These are phyloP conservation scores for Chelonus insularis DNA, from an alignment of 1,140 invertebrate species.

Conservation along the genomic window DNA sequence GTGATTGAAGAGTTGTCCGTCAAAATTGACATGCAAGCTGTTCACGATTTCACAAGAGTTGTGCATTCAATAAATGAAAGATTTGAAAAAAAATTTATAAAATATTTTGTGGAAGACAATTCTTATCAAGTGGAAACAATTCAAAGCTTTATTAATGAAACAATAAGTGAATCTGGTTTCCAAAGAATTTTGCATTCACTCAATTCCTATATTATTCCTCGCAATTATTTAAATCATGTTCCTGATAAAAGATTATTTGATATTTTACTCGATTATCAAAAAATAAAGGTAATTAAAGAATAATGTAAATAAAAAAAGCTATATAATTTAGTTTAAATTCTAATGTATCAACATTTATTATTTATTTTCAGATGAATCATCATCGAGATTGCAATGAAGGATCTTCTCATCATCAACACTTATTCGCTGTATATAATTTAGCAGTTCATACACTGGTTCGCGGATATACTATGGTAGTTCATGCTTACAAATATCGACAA, in stretches of 20 bases:
- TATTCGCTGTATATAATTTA: conserved; percentile 1
- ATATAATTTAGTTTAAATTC: neutral
- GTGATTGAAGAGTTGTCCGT: neutral
- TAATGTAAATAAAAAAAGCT: no score
- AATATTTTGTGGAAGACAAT: neutral
- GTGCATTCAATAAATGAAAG: neutral
- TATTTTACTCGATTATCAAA: neutral
- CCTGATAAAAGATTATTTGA: neutral
- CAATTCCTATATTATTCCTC: neutral
- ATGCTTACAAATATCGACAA: conserved; percentile 9
- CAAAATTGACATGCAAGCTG: neutral
- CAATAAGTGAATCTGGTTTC: neutral
- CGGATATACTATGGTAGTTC: neutral
- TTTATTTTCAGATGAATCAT: neutral
- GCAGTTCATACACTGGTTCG: neutral
- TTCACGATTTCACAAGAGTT: neutral
- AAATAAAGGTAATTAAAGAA: neutral
- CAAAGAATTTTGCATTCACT: neutral
- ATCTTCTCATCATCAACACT: conserved; percentile 3
- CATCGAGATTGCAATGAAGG: neutral
- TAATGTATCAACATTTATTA: neutral
- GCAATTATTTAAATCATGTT: neutral
- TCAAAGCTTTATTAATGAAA: neutral
- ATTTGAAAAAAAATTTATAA: neutral
- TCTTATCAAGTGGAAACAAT: neutral